Evolutionary conservation across 1,140 invertebrate species (phyloP), one percentile per base, ranked within the genome.

Genomic region (Hyposmocoma kahamanoa): DNA sequence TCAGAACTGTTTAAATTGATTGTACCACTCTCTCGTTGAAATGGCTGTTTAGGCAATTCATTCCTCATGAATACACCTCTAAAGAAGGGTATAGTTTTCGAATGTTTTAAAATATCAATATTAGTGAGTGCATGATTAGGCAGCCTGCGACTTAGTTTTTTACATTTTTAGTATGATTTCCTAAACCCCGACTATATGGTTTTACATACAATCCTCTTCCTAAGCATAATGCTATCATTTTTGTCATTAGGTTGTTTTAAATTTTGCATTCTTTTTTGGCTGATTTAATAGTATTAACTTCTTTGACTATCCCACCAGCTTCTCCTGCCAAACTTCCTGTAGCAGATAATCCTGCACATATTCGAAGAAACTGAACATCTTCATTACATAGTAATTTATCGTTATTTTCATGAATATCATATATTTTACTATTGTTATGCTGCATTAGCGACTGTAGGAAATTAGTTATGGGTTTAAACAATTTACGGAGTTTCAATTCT

Each of bases 291-390:
- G 52, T 52, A 50, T 56, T 64, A 0, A 76, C 58, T 22, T 59
- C 56, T 41, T 72, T 66, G 10, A 56, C 56, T 8, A 72, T 56
- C 6, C 44, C 52, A 18, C 62, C 56, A 18, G 62, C 60, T 3
- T 67, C 71, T 24, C 71, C 73, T 5, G 48, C 24, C 28, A 76
- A 41, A 18, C 56, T 28, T n/a, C 72, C 69, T 22, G 65, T 11
- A 11, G 76, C 73, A 28, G 56, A 62, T 21, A 83, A 42, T 47
- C 67, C 72, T 10, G 72, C 68, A 59, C 78, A 69, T 50, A 81
- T 62, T 32, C 75, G 75, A n/a, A n/a, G n/a, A n/a, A n/a, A n/a
- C n/a, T n/a, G n/a, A n/a, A n/a, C n/a, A n/a, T n/a, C n/a, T n/a
- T n/a, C n/a, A n/a, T n/a, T n/a, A n/a, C n/a, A n/a, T n/a, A n/a